Evolutionary conservation across 2,797 vertebrate genomes (phyloP).

Genomic region (Crax fasciolata): DNA sequence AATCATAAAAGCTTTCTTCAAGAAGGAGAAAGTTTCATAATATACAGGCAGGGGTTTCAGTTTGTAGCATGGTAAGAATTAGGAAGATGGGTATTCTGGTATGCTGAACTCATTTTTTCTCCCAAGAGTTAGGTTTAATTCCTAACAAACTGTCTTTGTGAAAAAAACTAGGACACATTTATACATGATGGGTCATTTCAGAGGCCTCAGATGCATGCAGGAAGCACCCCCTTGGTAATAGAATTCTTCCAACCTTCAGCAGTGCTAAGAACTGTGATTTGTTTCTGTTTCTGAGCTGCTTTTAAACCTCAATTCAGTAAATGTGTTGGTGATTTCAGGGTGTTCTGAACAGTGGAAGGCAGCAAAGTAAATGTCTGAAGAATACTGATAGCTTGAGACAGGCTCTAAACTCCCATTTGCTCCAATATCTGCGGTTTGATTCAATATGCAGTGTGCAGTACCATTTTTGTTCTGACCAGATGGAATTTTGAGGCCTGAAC

Average conservation of each 20-base stretch:
- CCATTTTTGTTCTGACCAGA: not conserved
- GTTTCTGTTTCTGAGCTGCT: slow-evolving; percentile 9
- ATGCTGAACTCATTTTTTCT: not conserved
- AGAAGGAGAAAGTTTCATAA: slow-evolving; percentile 39
- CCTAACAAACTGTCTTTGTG: not conserved
- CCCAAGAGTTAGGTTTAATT: not conserved
- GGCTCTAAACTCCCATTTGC: not conserved
- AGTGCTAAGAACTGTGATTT: not conserved
- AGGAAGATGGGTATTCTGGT: slow-evolving; percentile 24
- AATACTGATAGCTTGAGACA: not conserved
- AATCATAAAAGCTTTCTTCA: slow-evolving; percentile 28
- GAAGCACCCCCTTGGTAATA: not conserved
- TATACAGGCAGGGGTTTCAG: slow-evolving; percentile 41
- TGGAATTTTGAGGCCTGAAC: not conserved
- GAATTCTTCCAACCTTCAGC: not conserved
- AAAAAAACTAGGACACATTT: not conserved
- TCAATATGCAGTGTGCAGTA: not conserved
- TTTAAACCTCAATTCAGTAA: slow-evolving; percentile 39
- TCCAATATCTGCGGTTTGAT: not conserved
- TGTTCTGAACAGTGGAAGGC: slow-evolving; percentile 21
- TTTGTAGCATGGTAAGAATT: slow-evolving; percentile 38
- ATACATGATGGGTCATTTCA: not conserved
- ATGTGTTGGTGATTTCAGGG: slow-evolving; percentile 16
- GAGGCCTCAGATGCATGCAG: not conserved
- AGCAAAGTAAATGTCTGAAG: slow-evolving; percentile 13